Conservation (phyloP, 1,140 invertebrate species). For the Drosophila serrata region DNA sequence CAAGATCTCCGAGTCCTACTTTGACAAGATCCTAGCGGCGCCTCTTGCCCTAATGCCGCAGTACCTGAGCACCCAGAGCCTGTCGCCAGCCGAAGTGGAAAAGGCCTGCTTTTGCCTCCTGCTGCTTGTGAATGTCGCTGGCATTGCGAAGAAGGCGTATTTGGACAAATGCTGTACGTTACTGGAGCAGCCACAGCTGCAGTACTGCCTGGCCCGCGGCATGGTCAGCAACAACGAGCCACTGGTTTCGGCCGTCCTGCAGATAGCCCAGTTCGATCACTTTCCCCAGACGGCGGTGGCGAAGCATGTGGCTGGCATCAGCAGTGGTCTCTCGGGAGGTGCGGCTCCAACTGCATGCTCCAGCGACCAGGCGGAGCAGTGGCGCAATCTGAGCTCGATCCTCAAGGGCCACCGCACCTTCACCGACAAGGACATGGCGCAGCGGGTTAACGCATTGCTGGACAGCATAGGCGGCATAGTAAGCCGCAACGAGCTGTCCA, state of each 20-base stretch:
- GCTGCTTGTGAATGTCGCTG: constrained; percentile 74
- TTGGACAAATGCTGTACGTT: constrained; percentile 73
- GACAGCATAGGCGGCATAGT: constrained; percentile 65
- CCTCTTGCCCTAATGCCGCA: constrained; percentile 57
- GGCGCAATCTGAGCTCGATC: constrained; percentile 76
- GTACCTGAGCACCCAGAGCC: constrained; percentile 49
- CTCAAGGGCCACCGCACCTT: constrained; percentile 73
- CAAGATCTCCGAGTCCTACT: constrained; percentile 79
- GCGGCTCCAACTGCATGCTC: neutral
- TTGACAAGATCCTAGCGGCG: constrained; percentile 75
- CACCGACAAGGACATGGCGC: constrained; percentile 70
- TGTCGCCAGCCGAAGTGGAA: constrained; percentile 64
- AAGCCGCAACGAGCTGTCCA: constrained; percentile 67
- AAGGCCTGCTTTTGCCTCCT: constrained; percentile 76
- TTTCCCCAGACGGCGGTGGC: constrained; percentile 73
- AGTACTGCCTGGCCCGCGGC: constrained; percentile 71
- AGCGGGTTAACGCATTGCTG: constrained; percentile 69
- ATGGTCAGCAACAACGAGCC: constrained; percentile 66
- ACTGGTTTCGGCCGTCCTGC: constrained; percentile 64
- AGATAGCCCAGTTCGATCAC: constrained; percentile 78
- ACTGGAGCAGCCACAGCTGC: constrained; percentile 68
- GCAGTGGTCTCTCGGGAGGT: neutral
- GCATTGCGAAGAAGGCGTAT: constrained; percentile 82
- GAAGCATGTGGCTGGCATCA: constrained; percentile 68
- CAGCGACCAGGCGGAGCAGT: constrained; percentile 58